These are phyloP conservation scores for Gadopsis marmoratus DNA, from an alignment of 2,797 vertebrate genomes.

Conservation along the genomic window DNA sequence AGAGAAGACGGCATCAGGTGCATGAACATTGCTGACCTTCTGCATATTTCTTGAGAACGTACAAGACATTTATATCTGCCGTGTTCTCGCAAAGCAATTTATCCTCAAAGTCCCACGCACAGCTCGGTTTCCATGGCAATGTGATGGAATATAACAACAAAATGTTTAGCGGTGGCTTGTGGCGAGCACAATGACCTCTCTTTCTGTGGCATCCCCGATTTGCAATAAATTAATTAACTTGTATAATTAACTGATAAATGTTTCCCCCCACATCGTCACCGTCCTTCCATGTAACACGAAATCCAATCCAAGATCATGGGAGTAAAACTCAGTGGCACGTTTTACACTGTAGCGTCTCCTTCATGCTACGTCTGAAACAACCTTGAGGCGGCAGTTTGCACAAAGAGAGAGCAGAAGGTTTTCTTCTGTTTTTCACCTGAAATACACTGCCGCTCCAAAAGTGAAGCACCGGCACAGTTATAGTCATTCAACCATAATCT, in stretches of 20 bases:
- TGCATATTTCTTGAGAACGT: slow-evolving; percentile 19
- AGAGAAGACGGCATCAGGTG: neutral
- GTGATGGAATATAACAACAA: neutral
- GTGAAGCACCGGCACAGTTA: slow-evolving; percentile 5
- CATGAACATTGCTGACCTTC: slow-evolving; percentile 14
- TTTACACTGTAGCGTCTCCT: slow-evolving; percentile 2
- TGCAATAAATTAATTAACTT: slow-evolving; percentile 5
- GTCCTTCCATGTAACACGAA: too few species aligned
- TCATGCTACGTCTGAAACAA: neutral
- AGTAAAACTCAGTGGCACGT: slow-evolving; percentile 15
- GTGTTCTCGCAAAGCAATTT: neutral
- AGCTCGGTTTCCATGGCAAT: slow-evolving; percentile 15
- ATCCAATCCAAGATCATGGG: neutral
- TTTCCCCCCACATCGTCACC: neutral
- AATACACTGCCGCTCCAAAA: neutral
- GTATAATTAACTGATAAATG: neutral
- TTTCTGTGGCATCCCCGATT: neutral
- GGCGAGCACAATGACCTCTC: neutral
- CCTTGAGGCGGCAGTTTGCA: neutral
- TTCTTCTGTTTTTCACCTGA: neutral
- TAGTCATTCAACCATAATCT: slow-evolving; percentile 41
- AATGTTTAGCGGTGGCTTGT: slow-evolving; percentile 1
- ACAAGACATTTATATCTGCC: neutral
- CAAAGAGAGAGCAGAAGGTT: neutral
- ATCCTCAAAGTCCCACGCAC: neutral